Base-by-base conservation (phyloP, 2,797 vertebrate genomes). In the Channallabes apus region DNA sequence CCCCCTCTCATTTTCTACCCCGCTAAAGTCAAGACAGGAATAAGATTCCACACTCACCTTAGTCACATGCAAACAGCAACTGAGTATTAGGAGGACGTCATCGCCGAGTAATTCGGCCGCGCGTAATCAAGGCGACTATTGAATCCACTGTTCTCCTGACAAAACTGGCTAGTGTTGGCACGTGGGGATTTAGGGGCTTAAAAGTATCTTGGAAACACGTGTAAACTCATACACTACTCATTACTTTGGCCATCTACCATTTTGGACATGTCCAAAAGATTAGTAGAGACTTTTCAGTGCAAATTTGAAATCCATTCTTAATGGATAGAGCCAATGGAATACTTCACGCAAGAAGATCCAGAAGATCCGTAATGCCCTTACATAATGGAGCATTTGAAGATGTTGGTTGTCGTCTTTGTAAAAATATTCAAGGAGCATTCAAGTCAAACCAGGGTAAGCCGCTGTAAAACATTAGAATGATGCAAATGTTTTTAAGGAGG, bases 51-150 rank as follows among this genome's bases (percentile, higher is more conserved):
- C 87, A 83, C 90, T 90, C 89, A 91, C 91, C 92, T 90, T 72
- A 90, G 92, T 91, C 93, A 90, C 93, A 93, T 94, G 91, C 90
- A 91, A 93, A 92, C 91, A 90, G 90, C 87, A 51, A 92, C 92
- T 93, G 91, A 94, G 94, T 91, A 94, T 94, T 94, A 95, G 92
- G 93, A 93, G 93, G 93, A 93, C 93, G 94, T 94, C 93, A 93
- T 94, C 92, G 93, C 92, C 91, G 89, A 72, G 90, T 94, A 94
- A 94, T 94, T 94, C 94, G 18, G 35, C 38, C 8, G 6, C 92
- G 92, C 90, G 88, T 92, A 93, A 94, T 94, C 94, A 94, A 94
- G 93, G 92, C 41, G 14, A 32, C 24, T 46, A 83, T 12, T 46
- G n/a, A 27, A 73, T 67, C 9, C 38, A 3, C 20, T 24, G 38